Evolutionary conservation across 2,113 vertebrate species (phyloP), one percentile per base, ranked within the genome.

Genomic region (Pomatostomus ruficeps): DNA sequence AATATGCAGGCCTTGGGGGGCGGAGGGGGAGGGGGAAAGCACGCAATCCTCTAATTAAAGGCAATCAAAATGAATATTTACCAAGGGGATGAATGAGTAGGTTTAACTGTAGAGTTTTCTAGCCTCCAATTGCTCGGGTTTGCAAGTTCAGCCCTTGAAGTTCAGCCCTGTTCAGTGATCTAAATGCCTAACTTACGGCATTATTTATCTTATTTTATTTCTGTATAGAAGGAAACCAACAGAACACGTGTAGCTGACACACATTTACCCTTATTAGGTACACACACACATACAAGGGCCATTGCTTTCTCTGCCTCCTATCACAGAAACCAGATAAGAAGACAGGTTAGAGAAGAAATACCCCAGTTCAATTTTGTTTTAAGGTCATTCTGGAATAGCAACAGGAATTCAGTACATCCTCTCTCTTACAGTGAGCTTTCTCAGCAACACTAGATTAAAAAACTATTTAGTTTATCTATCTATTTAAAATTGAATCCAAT

Each of bases 51-150:
- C 89, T 93, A 89, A 95, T 93, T 95, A 94, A 88, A 91, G 59
- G 55, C 71, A 90, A 95, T 96, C 89, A 89, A 89, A 94, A 85
- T 59, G 22, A 82, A 43, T 82, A 91, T 88, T 83, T 85, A 85
- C 84, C 17, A 54, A 26, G 51, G 49, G n/a, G 28, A 68, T 70
- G 58, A 93, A 80, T 5, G 4, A 78, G 35, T 35, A 82, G 63
- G 58, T 94, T 87, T 74, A 95, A 87, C 43, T 81, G 61, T 12
- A 52, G 68, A 73, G 70, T 79, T 78, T 93, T 71, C 46, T 74
- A 58, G 68, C 1, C 18, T 81, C 22, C 0, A 0, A 43, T 11
- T 63, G 43, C 63, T 81, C 74, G 35, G 48, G 20, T 84, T 92
- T 77, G 43, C 48, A 91, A 52, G 62, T 43, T 43, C 52, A 76